Evolutionary conservation across 2,888 invertebrate species (phyloP), one percentile per base, ranked within the genome.

Genomic region (Tridacna crocea): DNA sequence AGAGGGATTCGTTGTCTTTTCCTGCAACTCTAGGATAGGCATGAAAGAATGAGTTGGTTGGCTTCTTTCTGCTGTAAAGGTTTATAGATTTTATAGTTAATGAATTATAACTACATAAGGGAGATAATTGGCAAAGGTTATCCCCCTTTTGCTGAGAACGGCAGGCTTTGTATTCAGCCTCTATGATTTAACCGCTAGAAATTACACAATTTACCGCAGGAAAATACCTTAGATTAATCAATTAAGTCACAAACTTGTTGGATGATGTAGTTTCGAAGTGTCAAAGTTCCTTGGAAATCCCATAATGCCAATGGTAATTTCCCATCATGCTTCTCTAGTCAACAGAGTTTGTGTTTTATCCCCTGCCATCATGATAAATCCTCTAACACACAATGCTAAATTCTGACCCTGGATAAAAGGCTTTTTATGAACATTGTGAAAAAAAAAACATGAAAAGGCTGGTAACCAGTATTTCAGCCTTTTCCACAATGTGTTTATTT

Each of bases 221-320:
- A 51, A 70, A 70, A 70, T 51, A 48, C 51, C 13, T 51, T 70
- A 51, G 51, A 70, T 70, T 70, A 70, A 70, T 70, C 70, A 70
- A 36, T 70, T 70, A 70, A 70, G 51, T 70, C 51, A 51, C 70
- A 48, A 51, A 70, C 70, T 47, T 22, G 70, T 22, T 48, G 70
- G 70, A 70, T 70, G 70, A 70, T 70, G 24, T 51, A 70, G 70
- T 70, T 51, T 26, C 70, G 51, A 70, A 70, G 70, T 70, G 70
- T 70, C 70, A 70, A 51, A 70, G 70, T 48, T 70, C 51, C 70
- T 70, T 15, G 70, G 51, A 70, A 70, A 70, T 51, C 70, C 70
- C 70, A 70, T 70, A 70, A 70, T 70, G 70, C 70, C 51, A 70
- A 46, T 70, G n/a, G 47, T 51, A 51, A 70, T 70, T 70, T 70